Percentiles rank a stretch among this genome's conserved stretches.
These are phyloP conservation scores for human DNA, from an alignment of 2,113 vertebrate species.

Conservation along the genomic window GRCh38 chr4:11702501-11703000, in stretches of 20 bases:
- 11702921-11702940: neutral
- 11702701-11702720: conserved; percentile 29
- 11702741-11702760: neutral
- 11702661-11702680: neutral
- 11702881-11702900: neutral
- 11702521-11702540: neutral
- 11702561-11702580: conserved; percentile 65
- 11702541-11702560: conserved; percentile 43
- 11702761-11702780: conserved; percentile 43
- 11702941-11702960: neutral
- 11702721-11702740: conserved; percentile 24
- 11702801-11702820: neutral
- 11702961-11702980: fast-evolving
- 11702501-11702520: conserved; percentile 25
- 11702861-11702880: neutral
- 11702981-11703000: neutral
- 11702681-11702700: neutral
- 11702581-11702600: conserved; percentile 42
- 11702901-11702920: neutral
- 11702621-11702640: conserved; percentile 31
- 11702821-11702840: neutral
- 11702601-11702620: conserved; percentile 61
- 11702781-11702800: neutral
- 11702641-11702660: neutral
- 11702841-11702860: neutral